Percentiles rank a stretch among this genome's conserved stretches.
phyloP scores from a whole-genome alignment of 2,797 vertebrate species.

The Eospalax fontanierii region DNA sequence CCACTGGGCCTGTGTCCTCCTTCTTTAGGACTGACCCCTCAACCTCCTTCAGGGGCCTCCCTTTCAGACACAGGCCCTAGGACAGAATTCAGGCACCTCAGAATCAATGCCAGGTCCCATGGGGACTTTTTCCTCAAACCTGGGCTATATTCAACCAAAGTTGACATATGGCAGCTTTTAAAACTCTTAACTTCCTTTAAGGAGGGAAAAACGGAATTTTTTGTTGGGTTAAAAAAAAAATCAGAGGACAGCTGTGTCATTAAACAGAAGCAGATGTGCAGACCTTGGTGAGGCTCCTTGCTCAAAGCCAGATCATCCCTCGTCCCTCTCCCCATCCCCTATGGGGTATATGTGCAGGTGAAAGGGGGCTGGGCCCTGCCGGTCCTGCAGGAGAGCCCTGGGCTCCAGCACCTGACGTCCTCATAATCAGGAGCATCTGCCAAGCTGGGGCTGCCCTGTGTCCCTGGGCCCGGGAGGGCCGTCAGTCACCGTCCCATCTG shows the following conservation, averaged over 20 bases:
- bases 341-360: accelerated
- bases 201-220: background rate
- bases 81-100: background rate
- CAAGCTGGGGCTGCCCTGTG: background rate
- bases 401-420: background rate
- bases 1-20: background rate
- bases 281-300: background rate
- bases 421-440: background rate
- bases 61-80: background rate
- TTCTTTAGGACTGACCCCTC: background rate
- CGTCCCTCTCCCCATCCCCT: accelerated
- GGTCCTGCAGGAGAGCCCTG: accelerated
- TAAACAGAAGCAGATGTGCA: background rate
- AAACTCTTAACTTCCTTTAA: constrained; percentile 60
- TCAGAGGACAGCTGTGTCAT: background rate
- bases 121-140: background rate
- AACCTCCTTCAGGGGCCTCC: background rate
- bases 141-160: background rate
- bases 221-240: background rate
- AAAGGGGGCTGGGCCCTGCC: background rate
- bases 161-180: background rate
- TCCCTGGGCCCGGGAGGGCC: background rate
- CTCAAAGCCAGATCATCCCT: accelerated
- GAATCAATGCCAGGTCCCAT: background rate
- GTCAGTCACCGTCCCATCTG: background rate